phyloP scores from a whole-genome alignment of 1,140 invertebrate species.

The Euwallacea similis region DNA sequence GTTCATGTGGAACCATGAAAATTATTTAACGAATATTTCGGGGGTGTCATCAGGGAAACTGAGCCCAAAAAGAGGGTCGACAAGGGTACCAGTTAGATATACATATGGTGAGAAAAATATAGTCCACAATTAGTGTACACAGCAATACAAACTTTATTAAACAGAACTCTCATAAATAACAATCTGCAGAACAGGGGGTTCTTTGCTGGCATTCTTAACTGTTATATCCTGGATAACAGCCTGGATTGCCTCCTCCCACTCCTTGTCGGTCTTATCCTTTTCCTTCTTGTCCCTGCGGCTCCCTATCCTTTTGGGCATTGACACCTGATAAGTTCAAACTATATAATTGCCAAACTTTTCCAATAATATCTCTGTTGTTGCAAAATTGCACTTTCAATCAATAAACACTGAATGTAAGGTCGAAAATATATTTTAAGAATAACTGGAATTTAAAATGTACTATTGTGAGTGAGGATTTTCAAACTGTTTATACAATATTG shows the following conservation, averaged over 20 bases:
- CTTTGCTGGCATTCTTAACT: constrained; percentile 57
- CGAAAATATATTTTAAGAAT: too few relatives aligned
- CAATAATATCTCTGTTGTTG: too few relatives aligned
- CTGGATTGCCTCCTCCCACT: constrained; percentile 72
- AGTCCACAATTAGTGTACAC: background rate
- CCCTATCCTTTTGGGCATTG: constrained; percentile 55
- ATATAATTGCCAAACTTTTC: too few relatives aligned
- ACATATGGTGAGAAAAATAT: too few relatives aligned
- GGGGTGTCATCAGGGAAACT: too few relatives aligned
- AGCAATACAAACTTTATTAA: constrained; percentile 50
- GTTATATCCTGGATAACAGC: constrained; percentile 72
- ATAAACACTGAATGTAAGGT: too few relatives aligned
- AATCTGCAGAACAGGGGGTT: constrained; percentile 73
- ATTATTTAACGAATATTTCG: too few relatives aligned
- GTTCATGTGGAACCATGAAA: too few relatives aligned
- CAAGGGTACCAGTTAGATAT: too few relatives aligned
- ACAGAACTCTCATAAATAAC: constrained; percentile 83
- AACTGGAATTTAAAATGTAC: background rate
- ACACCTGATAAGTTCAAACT: constrained; percentile 50
- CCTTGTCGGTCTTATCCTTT: constrained; percentile 54
- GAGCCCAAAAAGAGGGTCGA: too few relatives aligned
- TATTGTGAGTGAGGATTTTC: background rate
- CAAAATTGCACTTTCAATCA: too few relatives aligned
- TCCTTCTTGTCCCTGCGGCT: constrained; percentile 52
- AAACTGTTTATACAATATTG: background rate